Evolutionary conservation across 2,888 invertebrate genomes (phyloP).

Genomic region (Brachylomia viminalis): DNA sequence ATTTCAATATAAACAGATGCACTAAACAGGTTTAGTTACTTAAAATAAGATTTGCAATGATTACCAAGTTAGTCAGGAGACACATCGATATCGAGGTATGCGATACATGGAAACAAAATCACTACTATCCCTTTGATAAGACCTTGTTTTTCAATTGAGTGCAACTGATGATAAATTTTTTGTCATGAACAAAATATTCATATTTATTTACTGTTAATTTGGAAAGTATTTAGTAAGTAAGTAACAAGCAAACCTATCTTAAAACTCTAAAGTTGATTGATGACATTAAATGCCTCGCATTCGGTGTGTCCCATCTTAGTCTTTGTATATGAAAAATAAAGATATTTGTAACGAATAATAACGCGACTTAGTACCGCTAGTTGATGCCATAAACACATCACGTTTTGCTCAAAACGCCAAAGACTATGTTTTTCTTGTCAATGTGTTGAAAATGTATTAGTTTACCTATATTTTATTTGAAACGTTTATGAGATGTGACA

Average conservation of each 20-base stretch:
- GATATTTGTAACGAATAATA: conserved; percentile 66
- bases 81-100: conserved; percentile 45
- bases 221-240: not conserved
- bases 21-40: not conserved
- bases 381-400: conserved; percentile 83
- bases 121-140: not conserved
- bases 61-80: conserved; percentile 37
- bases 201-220: not conserved
- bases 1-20: not conserved
- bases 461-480: conserved; percentile 57
- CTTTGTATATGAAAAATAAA: conserved; percentile 62
- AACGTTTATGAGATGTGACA: conserved; percentile 36
- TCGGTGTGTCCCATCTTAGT: conserved; percentile 55
- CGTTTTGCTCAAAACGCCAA: conserved; percentile 89
- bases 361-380: conserved; percentile 84
- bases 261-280: not conserved
- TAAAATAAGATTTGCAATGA: conserved; percentile 44
- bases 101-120: not conserved
- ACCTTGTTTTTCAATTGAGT: not conserved
- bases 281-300: conserved; percentile 1
- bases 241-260: not conserved
- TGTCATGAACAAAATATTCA: not conserved
- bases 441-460: conserved; percentile 68
- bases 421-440: conserved; percentile 77
- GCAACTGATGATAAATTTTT: not conserved